Conservation (phyloP, 2,797 vertebrate species). For the Crocidura indochinensis region DNA sequence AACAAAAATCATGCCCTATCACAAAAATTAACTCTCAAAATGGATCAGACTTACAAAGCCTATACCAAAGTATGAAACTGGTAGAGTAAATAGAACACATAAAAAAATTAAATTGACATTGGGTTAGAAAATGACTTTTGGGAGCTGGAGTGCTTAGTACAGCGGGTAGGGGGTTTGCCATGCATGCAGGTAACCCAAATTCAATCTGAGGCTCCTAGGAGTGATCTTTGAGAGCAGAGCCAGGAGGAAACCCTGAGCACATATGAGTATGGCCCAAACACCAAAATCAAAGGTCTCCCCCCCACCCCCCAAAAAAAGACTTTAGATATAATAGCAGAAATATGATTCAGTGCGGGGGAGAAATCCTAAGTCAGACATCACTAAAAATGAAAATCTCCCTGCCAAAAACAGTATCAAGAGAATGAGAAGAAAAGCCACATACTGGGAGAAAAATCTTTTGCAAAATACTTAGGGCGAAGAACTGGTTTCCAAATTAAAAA, state of each 20-base stretch:
- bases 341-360: neutral
- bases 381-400: constrained; percentile 3
- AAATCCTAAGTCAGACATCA: neutral
- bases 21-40: constrained; percentile 15
- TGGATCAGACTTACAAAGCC: neutral
- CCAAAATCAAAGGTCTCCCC: too few relatives aligned
- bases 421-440: constrained; percentile 9
- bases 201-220: too few relatives aligned
- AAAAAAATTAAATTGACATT: neutral
- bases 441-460: neutral
- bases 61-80: neutral
- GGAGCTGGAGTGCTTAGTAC: too few relatives aligned
- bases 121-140: neutral
- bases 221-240: too few relatives aligned
- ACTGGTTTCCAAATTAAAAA: neutral
- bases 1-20: neutral
- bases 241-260: too few relatives aligned
- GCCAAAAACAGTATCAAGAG: neutral
- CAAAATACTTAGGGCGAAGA: neutral
- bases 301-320: neutral
- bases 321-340: neutral
- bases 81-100: neutral
- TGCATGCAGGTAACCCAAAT: too few relatives aligned
- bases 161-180: too few relatives aligned
- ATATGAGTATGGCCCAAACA: too few relatives aligned